Percentiles rank a stretch among this genome's conserved stretches.
These are phyloP conservation scores for Sinocyclocheilus maitianheensis DNA, from an alignment of 2,113 vertebrate genomes.

Conservation along the genomic window DNA sequence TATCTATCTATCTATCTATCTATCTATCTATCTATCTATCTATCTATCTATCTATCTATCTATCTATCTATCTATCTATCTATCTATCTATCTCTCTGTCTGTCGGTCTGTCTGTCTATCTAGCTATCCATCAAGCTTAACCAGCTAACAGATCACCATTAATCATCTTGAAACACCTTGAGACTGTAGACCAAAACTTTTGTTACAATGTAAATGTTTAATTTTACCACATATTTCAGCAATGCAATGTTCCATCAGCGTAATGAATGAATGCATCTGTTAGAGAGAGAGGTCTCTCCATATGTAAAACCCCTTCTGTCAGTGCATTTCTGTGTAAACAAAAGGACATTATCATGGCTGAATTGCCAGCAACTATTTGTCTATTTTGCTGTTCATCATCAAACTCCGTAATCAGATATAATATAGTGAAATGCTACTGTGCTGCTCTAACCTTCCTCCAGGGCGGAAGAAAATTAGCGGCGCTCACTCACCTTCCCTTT, in stretches of 20 bases:
- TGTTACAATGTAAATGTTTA: not conserved
- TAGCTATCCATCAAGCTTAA: not conserved
- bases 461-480: constrained; percentile 39
- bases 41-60: too few species aligned
- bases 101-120: too few species aligned
- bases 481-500: constrained; percentile 20
- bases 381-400: constrained; percentile 6
- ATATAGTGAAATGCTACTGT: constrained; percentile 29
- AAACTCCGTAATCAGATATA: constrained; percentile 57
- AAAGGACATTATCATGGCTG: constrained; percentile 52
- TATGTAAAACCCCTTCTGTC: not conserved
- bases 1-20: too few species aligned
- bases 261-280: not conserved
- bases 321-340: constrained; percentile 48
- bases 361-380: constrained; percentile 39
- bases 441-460: constrained; percentile 46
- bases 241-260: not conserved
- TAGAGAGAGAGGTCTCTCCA: not conserved
- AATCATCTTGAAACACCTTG: not conserved
- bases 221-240: not conserved
- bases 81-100: too few species aligned
- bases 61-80: too few species aligned
- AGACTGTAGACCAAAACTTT: not conserved
- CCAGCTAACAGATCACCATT: not conserved
- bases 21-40: too few species aligned